Evolutionary conservation across 2,797 vertebrate species (phyloP), one percentile per base, ranked within the genome.

Genomic region (Anolis apletophallus): DNA sequence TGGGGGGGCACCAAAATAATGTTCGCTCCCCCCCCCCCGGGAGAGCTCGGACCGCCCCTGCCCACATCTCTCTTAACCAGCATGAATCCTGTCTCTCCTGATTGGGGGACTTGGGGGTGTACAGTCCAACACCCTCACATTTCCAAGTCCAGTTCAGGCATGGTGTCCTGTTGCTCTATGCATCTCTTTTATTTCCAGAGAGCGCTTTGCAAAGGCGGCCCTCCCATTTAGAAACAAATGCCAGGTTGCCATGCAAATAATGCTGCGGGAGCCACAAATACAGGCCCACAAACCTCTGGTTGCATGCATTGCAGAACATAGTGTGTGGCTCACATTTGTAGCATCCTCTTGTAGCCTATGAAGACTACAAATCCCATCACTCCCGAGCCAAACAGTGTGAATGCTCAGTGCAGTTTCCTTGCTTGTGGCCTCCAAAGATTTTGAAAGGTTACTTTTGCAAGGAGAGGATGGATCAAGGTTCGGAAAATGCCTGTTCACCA

Each of bases 401-500:
- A 46, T 54, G n/a, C 52, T 11, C 14, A 12, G 50, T 1, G 5
- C 9, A 46, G 46, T 46, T 46, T 46, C 46, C 5, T 46, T 46
- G 46, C n/a, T 8, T 46, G 7, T 46, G 46, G 46, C 7, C 46
- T 46, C 46, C 40, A 40, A 40, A 40, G 40, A 40, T 40, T 40
- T 40, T 40, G 40, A 5, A 40, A 40, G 40, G 5, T 40, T 40
- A 40, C 40, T 46, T 46, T 46, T 9, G 71, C n/a, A 54, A n/a
- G 13, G 34, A 36, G 16, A 46, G 17, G 80, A 40, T 26, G 10
- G n/a, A 34, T 34, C 26, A 32, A 75, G 26, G 50, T 46, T 87
- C 76, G 69, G 76, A 77, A 67, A 82, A 76, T 23, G 73, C 52
- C 40, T 77, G 52, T 69, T 87, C 69, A 50, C 57, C 59, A 19